Percentiles rank a stretch among this genome's conserved stretches.
Evolutionary conservation across 1,140 invertebrate species (phyloP).

Genomic region (Pogonomyrmex californicus): DNA sequence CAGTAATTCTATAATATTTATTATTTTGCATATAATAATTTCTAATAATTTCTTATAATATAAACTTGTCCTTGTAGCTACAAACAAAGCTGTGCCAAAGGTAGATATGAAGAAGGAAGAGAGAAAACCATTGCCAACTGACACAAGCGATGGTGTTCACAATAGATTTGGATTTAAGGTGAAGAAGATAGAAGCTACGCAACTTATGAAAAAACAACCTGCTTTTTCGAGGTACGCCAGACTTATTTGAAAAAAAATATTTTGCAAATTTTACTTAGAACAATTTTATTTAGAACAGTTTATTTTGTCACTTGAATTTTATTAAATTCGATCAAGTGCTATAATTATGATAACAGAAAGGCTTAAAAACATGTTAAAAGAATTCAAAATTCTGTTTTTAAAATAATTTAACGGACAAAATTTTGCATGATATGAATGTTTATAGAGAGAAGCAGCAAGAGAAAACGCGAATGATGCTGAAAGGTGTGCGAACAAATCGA

Average conservation of each 20-base stretch:
- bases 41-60: slow-evolving; percentile 13
- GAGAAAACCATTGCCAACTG: slow-evolving; percentile 49
- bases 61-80: background rate
- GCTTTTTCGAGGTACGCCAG: slow-evolving; percentile 22
- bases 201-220: slow-evolving; percentile 68
- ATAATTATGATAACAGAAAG: background rate
- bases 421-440: slow-evolving; percentile 13
- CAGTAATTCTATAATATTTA: slow-evolving; percentile 67
- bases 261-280: background rate
- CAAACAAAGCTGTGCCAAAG: background rate
- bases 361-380: background rate
- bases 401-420: slow-evolving; percentile 26
- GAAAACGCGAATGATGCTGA: slow-evolving; percentile 86
- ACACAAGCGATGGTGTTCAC: slow-evolving; percentile 72
- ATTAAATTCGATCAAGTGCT: background rate
- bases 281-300: background rate
- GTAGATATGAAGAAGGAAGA: background rate
- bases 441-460: slow-evolving; percentile 81
- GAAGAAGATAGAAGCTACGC: slow-evolving; percentile 76
- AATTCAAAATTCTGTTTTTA: background rate
- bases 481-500: slow-evolving; percentile 89
- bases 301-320: background rate
- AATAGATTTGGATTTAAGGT: slow-evolving; percentile 86
- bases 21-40: background rate
- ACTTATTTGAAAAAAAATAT: background rate